Percentiles rank a stretch among this genome's conserved stretches.
These are phyloP conservation scores for Lycaon pictus DNA, from an alignment of 2,113 vertebrate genomes.

Conservation along the genomic window DNA sequence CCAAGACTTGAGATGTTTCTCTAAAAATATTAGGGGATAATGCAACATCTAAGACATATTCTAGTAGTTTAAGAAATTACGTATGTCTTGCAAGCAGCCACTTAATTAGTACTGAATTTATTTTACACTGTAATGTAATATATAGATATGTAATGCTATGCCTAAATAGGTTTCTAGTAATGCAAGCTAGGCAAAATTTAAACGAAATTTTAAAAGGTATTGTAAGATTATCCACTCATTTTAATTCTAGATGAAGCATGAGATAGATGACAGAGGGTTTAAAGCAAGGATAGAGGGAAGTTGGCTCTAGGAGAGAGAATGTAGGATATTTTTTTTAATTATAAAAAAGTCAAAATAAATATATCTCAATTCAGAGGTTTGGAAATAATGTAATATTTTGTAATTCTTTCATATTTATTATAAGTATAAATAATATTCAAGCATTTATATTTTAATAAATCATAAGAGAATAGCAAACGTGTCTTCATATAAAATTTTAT, in stretches of 20 bases:
- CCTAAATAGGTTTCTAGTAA: neutral
- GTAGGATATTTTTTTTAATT: neutral
- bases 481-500: neutral
- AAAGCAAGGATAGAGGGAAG: constrained; percentile 29
- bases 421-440: neutral
- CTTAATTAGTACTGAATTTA: neutral
- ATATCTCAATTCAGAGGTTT: neutral
- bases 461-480: constrained; percentile 5
- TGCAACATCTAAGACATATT: neutral
- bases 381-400: neutral
- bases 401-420: neutral
- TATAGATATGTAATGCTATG: neutral
- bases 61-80: neutral
- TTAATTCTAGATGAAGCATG: constrained; percentile 27
- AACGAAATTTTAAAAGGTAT: neutral
- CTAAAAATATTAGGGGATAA: neutral
- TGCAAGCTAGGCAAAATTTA: neutral
- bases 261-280: neutral
- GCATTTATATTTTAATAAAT: constrained; percentile 6
- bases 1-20: neutral
- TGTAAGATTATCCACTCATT: neutral
- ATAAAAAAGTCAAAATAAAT: neutral
- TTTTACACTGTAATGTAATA: neutral
- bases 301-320: neutral
- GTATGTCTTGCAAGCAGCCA: neutral